Evolutionary conservation across 2,888 invertebrate genomes (phyloP).

Genomic region (Eugnorisma glareosa): DNA sequence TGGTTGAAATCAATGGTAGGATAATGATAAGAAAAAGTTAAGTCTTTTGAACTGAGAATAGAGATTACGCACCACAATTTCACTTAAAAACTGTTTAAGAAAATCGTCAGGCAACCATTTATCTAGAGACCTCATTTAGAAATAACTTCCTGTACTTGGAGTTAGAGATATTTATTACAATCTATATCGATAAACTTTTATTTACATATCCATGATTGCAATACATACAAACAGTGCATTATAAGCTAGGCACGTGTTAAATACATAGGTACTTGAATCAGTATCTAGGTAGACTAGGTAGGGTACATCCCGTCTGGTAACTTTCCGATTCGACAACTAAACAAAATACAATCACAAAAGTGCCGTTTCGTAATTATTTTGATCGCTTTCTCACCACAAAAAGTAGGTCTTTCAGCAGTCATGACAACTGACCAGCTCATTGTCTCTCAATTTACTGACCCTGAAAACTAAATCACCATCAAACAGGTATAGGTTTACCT

Average conservation of each 20-base stretch:
- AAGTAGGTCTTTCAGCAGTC: not conserved
- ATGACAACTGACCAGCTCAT: not conserved
- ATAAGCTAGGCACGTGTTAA: slow-evolving; percentile 3
- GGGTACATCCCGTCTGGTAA: no score
- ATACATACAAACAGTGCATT: not conserved
- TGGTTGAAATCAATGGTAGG: not conserved
- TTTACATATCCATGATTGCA: slow-evolving; percentile 1
- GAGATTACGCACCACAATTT: not conserved
- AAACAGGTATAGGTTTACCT: not conserved
- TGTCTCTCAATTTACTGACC: not conserved
- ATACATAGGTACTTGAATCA: not conserved
- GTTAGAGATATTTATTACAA: not conserved
- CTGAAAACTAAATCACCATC: not conserved
- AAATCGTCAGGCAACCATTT: not conserved
- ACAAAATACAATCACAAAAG: not conserved
- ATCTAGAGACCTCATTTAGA: not conserved
- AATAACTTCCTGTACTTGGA: not conserved
- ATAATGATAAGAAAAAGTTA: not conserved
- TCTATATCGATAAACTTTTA: slow-evolving; percentile 1
- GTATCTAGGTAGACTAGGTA: no score
- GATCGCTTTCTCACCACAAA: not conserved
- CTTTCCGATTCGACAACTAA: no score
- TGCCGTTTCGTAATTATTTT: no score
- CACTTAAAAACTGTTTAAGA: not conserved
- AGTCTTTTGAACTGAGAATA: no score